These are phyloP conservation scores for Lottia scabra DNA, from an alignment of 2,888 invertebrate species.

Conservation along the genomic window DNA sequence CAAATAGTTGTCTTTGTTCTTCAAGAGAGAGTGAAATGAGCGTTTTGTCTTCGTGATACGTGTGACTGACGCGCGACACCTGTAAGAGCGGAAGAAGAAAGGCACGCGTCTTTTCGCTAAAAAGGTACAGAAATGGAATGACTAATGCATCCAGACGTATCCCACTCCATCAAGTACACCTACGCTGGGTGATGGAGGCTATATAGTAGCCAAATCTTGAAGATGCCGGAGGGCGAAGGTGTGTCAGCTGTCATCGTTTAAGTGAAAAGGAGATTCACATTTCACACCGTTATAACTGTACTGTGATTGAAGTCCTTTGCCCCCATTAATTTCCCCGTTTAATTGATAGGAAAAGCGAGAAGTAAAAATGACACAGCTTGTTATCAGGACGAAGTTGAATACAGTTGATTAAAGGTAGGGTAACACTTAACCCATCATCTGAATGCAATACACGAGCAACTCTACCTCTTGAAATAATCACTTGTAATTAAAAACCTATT, in stretches of 20 bases:
- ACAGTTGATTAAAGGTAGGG: too few relatives aligned
- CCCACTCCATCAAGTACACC: too few relatives aligned
- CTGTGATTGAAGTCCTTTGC: not conserved
- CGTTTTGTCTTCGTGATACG: constrained; percentile 1
- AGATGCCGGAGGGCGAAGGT: not conserved
- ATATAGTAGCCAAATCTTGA: too few relatives aligned
- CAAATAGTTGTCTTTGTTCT: not conserved
- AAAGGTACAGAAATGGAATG: constrained; percentile 2
- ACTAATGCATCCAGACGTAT: not conserved
- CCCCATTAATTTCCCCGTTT: not conserved
- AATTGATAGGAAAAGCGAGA: constrained; percentile 4
- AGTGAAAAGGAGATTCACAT: not conserved
- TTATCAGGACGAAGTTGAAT: not conserved
- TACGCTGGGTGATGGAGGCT: too few relatives aligned
- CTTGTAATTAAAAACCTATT: too few relatives aligned
- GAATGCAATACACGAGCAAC: too few relatives aligned
- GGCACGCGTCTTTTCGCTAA: constrained; percentile 12
- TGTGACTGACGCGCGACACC: constrained; percentile 18
- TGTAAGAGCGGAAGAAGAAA: constrained; percentile 10
- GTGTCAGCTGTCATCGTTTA: not conserved
- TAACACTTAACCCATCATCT: too few relatives aligned
- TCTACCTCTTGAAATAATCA: too few relatives aligned
- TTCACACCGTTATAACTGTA: not conserved
- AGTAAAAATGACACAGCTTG: not conserved
- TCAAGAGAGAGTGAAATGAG: not conserved